Evolutionary conservation across 2,797 vertebrate species (phyloP), one percentile per base, ranked within the genome.

Genomic region (Lates japonicus): DNA sequence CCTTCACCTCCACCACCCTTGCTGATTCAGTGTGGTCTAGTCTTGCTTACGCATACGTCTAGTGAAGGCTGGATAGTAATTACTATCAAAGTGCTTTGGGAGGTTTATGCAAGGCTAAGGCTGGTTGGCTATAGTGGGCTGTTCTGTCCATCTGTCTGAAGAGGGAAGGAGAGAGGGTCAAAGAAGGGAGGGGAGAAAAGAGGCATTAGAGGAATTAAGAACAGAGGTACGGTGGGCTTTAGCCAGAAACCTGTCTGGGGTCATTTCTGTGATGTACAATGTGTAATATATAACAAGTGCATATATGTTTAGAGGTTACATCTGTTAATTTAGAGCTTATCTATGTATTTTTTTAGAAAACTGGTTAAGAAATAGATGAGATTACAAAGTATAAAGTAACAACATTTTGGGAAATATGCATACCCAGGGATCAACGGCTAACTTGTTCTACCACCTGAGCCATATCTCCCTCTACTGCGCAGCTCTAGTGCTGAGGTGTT

Each of bases 21-120:
- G 88, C 90, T 92, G 90, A 94, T 91, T 91, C 90, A 90, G 90
- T 90, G 87, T 81, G n/a, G 83, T 67, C 33, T 57, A 52, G 75
- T 78, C 72, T 80, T 85, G 84, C 80, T 88, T 81, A 82, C 63
- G 62, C 76, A 63, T 73, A 70, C 8, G 55, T 88, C 86, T 87
- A 55, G 17, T 72, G 64, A 75, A 73, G 63, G 66, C 81, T 16
- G 46, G 66, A 73, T 39, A 1, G 70, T 55, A 82, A 78, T 77
- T 86, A 76, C 81, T 76, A 68, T 57, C 49, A 61, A 69, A 86
- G 72, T 77, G 74, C 83, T 83, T n/a, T 69, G 70, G 70, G 72
- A 80, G 59, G 70, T 78, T 81, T 71, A 57, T 54, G 69, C n/a
- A 72, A 29, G 55, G 48, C 78, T 77, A 35, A 67, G 35, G 37